Percentiles rank a stretch among this genome's conserved stretches.
Evolutionary conservation across 2,797 vertebrate species (phyloP).

Genomic region (Aythya fuligula): DNA sequence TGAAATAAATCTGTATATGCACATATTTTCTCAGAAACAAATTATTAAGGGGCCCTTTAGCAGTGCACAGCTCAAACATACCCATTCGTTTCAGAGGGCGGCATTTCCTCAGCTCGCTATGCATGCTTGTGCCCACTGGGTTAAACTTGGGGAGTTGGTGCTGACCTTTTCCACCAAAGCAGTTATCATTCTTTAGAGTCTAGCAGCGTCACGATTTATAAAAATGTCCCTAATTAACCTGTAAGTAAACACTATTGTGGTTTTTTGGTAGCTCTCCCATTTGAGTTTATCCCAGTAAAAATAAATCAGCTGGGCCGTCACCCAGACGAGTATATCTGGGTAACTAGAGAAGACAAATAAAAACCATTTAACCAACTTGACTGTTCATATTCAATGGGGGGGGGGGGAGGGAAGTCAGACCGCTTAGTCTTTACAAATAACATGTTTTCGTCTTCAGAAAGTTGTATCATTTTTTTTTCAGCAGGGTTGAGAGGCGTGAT

Average conservation of each 20-base stretch:
- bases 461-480: constrained; percentile 20
- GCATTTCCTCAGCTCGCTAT: constrained; percentile 23
- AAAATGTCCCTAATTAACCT: constrained; percentile 43
- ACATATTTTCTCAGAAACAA: constrained; percentile 77
- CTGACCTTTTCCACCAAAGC: constrained; percentile 33
- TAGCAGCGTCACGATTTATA: neutral
- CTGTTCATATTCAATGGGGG: neutral
- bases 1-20: constrained; percentile 82
- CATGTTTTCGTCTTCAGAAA: constrained; percentile 40
- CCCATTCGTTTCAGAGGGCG: constrained; percentile 45
- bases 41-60: constrained; percentile 69
- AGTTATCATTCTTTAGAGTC: constrained; percentile 49
- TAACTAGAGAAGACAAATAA: constrained; percentile 25
- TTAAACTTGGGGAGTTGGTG: constrained; percentile 40
- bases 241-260: constrained; percentile 7
- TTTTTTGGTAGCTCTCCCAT: neutral
- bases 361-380: neutral
- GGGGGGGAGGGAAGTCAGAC: neutral
- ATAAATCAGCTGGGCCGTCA: neutral
- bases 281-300: neutral
- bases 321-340: neutral
- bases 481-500: neutral
- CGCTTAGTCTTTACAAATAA: constrained; percentile 42
- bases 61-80: constrained; percentile 45
- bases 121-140: neutral